These are phyloP conservation scores for Tenthredo mesomela DNA, from an alignment of 2,888 invertebrate genomes.

Conservation along the genomic window DNA sequence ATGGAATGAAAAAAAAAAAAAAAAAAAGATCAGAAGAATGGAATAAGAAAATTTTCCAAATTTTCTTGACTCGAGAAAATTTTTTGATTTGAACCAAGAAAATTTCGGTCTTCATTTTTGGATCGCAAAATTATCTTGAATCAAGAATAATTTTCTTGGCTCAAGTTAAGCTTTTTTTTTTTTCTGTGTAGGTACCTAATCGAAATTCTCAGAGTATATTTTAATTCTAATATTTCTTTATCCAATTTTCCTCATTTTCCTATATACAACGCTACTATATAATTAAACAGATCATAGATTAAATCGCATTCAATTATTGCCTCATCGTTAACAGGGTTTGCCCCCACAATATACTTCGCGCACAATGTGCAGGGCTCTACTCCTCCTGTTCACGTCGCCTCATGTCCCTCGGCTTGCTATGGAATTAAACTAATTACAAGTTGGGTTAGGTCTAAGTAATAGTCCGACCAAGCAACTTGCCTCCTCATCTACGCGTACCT, in stretches of 20 bases:
- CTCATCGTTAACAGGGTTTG: constrained; percentile 33
- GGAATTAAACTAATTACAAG: constrained; percentile 51
- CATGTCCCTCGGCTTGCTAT: constrained; percentile 34
- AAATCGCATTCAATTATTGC: constrained; percentile 28
- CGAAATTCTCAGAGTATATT: neutral
- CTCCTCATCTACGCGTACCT: neutral
- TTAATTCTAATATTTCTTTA: neutral
- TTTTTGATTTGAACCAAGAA: too few relatives aligned
- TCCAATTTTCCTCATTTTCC: neutral
- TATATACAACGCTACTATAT: too few relatives aligned
- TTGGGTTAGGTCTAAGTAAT: constrained; percentile 49
- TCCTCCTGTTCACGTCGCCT: neutral
- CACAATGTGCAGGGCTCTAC: constrained; percentile 5
- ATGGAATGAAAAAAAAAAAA: neutral
- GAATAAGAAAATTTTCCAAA: too few relatives aligned
- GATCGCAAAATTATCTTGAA: too few relatives aligned
- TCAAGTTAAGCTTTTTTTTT: too few relatives aligned
- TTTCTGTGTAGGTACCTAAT: too few relatives aligned
- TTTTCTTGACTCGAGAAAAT: too few relatives aligned
- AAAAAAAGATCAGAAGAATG: too few relatives aligned
- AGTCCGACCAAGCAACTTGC: constrained; percentile 39
- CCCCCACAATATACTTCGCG: neutral
- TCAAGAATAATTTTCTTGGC: too few relatives aligned
- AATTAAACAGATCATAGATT: constrained; percentile 5
- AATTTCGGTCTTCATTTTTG: too few relatives aligned